phyloP scores from a whole-genome alignment of 2,113 vertebrate genomes.

The Laticauda colubrina region DNA sequence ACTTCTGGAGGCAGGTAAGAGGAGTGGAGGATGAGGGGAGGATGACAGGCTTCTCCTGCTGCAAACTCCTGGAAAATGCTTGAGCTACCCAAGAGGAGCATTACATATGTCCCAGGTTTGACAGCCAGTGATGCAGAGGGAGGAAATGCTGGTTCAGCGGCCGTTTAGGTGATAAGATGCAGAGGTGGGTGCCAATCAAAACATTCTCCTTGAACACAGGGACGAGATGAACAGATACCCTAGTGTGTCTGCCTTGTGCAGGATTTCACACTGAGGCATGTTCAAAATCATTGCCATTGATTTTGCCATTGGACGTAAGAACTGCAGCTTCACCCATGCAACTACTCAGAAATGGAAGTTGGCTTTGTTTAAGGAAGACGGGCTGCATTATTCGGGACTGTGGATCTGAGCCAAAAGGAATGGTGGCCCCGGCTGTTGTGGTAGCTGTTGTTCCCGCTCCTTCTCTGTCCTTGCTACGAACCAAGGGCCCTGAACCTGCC shows the following conservation, averaged over 20 bases:
- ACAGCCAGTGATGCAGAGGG: neutral
- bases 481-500: neutral
- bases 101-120: neutral
- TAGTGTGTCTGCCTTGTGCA: neutral
- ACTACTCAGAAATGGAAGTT: neutral
- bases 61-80: neutral
- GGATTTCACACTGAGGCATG: neutral
- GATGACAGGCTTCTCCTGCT: neutral
- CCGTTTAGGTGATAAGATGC: neutral
- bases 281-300: neutral
- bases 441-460: neutral
- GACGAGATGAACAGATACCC: neutral
- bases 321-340: neutral
- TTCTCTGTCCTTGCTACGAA: neutral
- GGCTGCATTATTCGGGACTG: neutral
- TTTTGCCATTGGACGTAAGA: neutral
- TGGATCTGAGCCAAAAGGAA: neutral
- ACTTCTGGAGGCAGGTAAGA: constrained; percentile 80
- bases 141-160: neutral
- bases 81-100: neutral
- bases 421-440: neutral
- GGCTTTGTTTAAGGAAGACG: too few species aligned
- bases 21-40: neutral
- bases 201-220: neutral
- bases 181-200: neutral